Base-by-base conservation (phyloP, 2,888 invertebrate species). In the Reticulitermes lucifugus region DNA sequence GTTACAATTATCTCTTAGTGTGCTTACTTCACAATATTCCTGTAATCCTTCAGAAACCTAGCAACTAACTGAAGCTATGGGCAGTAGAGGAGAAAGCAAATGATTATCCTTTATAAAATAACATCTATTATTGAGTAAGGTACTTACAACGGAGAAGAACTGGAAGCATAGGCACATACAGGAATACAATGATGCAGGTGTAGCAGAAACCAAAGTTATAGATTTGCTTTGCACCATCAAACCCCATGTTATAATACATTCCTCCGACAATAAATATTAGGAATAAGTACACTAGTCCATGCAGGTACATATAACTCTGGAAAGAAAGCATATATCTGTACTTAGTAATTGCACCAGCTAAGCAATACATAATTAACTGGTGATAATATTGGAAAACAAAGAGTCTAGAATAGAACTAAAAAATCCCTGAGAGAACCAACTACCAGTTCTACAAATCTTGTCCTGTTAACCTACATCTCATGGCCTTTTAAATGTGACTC, bases 121-220 rank as follows among this genome's bases (percentile, higher is more conserved):
- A 60, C 12, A 60, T 60, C 6, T 60, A 22, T 7, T 7, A 21
- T 22, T 60, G 21, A 65, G 5, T 14, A 65, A 3, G n/a, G 25
- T 87, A 93, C 96, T 95, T 92, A 97, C 97, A 97, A 88, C 95
- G 93, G 87, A 96, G 90, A 82, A 97, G 90, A 75, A 96, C 94
- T 4, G 97, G 97, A 93, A 96, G 94, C 95, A 97, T 95, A 0
- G 97, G 96, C 83, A 96, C 93, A 89, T 96, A 97, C 89, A 97
- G 92, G 91, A 96, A 96, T 51, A 94, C 94, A 86, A 97, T 96
- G 29, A 95, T 92, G 86, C 95, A 95, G 1, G 95, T 95, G 89
- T 96, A 96, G 88, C 95, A 96, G 89, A 96, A 97, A 18, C 96
- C 96, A 89, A 96, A 97, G 91, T 96, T 96, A 90, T 95, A 96